Evolutionary conservation across 2,113 vertebrate genomes (phyloP), one percentile per base, ranked within the genome.

Genomic region (Burhinus oedicnemus): DNA sequence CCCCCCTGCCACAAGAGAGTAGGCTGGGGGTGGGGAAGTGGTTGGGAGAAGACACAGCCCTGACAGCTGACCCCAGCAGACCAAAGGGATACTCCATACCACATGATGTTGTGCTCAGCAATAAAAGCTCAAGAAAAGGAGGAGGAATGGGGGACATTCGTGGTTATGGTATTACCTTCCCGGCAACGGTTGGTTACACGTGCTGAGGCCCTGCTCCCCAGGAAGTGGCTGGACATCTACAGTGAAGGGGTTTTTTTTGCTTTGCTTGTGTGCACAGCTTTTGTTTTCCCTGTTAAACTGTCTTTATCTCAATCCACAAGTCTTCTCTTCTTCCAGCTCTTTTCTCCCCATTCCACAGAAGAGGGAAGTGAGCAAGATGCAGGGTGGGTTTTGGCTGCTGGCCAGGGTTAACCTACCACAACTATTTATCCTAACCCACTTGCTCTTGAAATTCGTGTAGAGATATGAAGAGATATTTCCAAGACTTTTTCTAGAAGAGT

Each of bases 1-100:
- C 32, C 1, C 8, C 3, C 3, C 13, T 44, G 26, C 14, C n/a
- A 40, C 25, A 19, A 32, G 16, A 75, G 4, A 52, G 12, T 3
- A 38, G 23, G 8, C 21, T 19, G 2, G 1, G 13, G 4, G 22
- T 30, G 8, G 11, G 4, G 13, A 38, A 42, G 5, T 15, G 22
- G 4, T 18, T 47, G 29, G 25, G 34, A 45, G 30, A 22, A 17
- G 36, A 26, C 9, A 5, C 32, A 82, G 36, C 19, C 7, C 4
- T 12, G 36, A 29, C 9, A 64, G 12, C 5, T 40, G 23, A 45
- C 20, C 18, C 71, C 58, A 65, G 25, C 18, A 30, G 9, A 15
- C 42, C 16, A 40, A 68, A 82, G 34, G 19, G 9, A 9, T 76
- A 34, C 70, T 57, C 51, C 34, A 25, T 36, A 42, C 2, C 8